Conservation (phyloP, 1,140 invertebrate genomes). For the Acromyrmex heyeri region DNA sequence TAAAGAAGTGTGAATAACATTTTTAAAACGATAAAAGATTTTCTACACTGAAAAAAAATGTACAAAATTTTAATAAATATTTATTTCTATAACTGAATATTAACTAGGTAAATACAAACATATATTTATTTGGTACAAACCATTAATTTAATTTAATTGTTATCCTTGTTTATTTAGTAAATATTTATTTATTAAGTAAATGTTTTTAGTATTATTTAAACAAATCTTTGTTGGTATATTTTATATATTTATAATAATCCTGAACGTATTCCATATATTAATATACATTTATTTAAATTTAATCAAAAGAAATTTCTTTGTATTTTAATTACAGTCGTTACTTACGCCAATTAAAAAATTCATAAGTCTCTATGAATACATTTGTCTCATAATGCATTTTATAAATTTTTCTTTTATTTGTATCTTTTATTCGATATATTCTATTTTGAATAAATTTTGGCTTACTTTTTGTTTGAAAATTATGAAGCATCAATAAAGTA, state of each 20-base stretch:
- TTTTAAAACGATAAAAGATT: background rate
- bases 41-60: background rate
- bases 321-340: background rate
- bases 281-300: constrained; percentile 10
- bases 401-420: background rate
- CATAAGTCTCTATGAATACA: background rate
- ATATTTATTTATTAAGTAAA: too few relatives aligned
- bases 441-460: background rate
- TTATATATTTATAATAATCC: background rate
- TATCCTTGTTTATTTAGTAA: too few relatives aligned
- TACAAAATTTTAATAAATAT: too few relatives aligned
- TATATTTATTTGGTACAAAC: too few relatives aligned
- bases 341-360: background rate
- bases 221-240: background rate
- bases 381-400: background rate
- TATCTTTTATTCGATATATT: background rate
- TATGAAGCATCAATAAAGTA: constrained; percentile 8
- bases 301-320: background rate
- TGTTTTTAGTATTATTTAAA: background rate
- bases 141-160: too few relatives aligned
- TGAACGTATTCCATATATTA: background rate
- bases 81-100: too few relatives aligned
- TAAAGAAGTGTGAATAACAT: background rate
- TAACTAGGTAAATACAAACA: too few relatives aligned
- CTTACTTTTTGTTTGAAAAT: background rate